Evolutionary conservation across 2,888 invertebrate genomes (phyloP), one percentile per base, ranked within the genome.

Genomic region (Cheilosia grossa): DNA sequence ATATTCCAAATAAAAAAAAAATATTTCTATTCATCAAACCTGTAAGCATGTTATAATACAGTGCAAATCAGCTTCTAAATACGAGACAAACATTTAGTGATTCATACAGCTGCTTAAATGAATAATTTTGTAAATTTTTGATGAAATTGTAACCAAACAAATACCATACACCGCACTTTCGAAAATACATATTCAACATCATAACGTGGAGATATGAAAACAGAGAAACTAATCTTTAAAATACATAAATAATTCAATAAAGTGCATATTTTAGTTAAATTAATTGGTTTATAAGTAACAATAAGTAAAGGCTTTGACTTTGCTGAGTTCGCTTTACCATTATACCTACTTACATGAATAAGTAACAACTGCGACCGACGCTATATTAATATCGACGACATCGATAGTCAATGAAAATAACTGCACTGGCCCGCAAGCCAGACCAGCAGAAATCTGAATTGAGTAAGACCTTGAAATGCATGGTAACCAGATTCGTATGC

Each of bases 381-480:
- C 10, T 37, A 37, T 13, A 37, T 13, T 13, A 13, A 37, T 37
- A 37, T 13, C 37, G 13, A 37, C 24, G 17, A 58, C 49, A 56
- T 75, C 40, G 40, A 67, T 51, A 58, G 19, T 66, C 17, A 17
- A 59, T 75, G 30, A 51, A 75, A 51, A 75, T 58, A 33, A 58
- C 33, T 37, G 27, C n/a, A 17, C 7, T 51, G 13, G 6, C 13
- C 37, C 37, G 37, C 37, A 37, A 37, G 10, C 13, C 47, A 27
- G 33, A 19, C 59, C 33, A 63, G 30, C 19, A 6, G 6, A 30
- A 15, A 61, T 53, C 51, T 53, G 54, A 42, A 42, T 59, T 54
- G 53, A 78, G 42, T 47, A 17, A 63, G 70, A 70, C 78, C 78
- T 78, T 78, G 78, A 78, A 70, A 37, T 30, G 30, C 7, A 37